A percentile compares a stretch with the other conserved stretches of the same genome.
Evolutionary conservation across 2,888 invertebrate genomes (phyloP).

Genomic region (Hirtodrosophila alboralis): DNA sequence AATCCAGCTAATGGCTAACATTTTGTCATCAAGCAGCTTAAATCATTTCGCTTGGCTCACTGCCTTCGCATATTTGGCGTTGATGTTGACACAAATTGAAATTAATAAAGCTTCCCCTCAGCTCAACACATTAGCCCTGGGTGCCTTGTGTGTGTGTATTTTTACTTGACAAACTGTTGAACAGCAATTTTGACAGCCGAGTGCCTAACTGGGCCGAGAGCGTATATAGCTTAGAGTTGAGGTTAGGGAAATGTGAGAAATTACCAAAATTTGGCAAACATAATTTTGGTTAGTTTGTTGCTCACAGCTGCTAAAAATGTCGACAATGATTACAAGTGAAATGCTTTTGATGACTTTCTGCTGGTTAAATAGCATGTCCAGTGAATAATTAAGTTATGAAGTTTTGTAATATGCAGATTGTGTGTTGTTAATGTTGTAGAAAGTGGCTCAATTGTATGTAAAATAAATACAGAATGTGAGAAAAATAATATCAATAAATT

Average conservation of each 20-base stretch:
- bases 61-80: constrained; percentile 58
- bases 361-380: constrained; percentile 23
- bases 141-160: constrained; percentile 20
- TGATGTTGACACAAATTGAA: constrained; percentile 79
- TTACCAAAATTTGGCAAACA: constrained; percentile 58
- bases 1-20: constrained; percentile 72
- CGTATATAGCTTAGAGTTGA: constrained; percentile 4
- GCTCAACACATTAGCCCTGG: constrained; percentile 22
- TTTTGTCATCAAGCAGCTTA: constrained; percentile 78
- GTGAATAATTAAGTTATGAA: constrained; percentile 11
- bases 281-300: constrained; percentile 63
- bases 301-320: constrained; percentile 44
- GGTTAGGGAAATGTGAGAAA: constrained; percentile 51
- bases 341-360: constrained; percentile 4
- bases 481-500: neutral
- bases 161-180: constrained; percentile 72
- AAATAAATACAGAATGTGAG: neutral
- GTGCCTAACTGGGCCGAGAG: constrained; percentile 20
- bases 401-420: constrained; percentile 18
- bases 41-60: constrained; percentile 61
- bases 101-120: constrained; percentile 63
- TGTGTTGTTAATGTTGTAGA: constrained; percentile 6
- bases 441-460: neutral
- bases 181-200: constrained; percentile 56
- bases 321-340: constrained; percentile 16